Evolutionary conservation across 2,888 invertebrate genomes (phyloP), one percentile per base, ranked within the genome.

Genomic region (Lasioglossum leucozonium): DNA sequence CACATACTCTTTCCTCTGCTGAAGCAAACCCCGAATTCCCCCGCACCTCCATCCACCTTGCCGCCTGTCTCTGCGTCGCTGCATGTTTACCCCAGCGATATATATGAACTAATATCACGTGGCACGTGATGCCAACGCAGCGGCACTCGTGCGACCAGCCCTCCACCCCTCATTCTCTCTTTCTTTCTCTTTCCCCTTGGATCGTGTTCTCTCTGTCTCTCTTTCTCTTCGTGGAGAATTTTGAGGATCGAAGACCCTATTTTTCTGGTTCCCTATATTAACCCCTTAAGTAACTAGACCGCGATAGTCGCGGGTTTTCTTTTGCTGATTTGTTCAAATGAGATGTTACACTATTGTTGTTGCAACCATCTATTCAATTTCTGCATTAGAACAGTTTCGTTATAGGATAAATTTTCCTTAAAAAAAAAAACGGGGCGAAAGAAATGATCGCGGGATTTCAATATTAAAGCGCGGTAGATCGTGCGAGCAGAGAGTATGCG

Each of bases 61-160:
- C 76, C 80, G 51, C 62, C 81, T 74, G 80, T 79, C 79, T 77
- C 72, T 58, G 81, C 86, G 83, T 79, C 87, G 87, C 88, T 91
- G 92, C 91, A 92, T 92, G 91, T 92, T 91, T 91, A 91, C 84
- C 81, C 82, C 77, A 86, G 85, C 92, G 91, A 93, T 92, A 94
- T 93, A 91, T 93, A 93, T 93, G 93, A 94, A 93, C 93, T 94
- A 93, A 94, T 94, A 94, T 94, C 92, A 91, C 92, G 90, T 90
- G 91, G 91, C 92, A 92, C 93, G 92, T 93, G 92, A 93, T 85
- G 89, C 89, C 91, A 84, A 75, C 81, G 79, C 81, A 85, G 76
- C 85, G 79, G 71, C 81, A 88, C 84, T 78, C 79, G 65, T 87
- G 88, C 34, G 42, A 11, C 77, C 74, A 71, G 30, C 55, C 69